phyloP scores from a whole-genome alignment of 1,140 invertebrate species.

The Battus philenor region DNA sequence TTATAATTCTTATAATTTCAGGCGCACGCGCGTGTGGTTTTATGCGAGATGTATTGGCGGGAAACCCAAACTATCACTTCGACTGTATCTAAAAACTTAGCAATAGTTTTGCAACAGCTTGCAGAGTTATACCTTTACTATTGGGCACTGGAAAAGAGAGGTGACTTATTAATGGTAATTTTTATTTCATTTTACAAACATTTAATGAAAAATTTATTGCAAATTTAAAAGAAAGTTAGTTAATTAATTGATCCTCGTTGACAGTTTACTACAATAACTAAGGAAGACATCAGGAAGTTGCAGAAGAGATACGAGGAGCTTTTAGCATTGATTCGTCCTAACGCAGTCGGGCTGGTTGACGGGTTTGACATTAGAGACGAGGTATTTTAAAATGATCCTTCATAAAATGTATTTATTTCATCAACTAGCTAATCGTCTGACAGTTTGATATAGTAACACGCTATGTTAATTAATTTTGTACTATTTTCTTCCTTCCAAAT shows the following conservation, averaged over 20 bases:
- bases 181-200: background rate
- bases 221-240: background rate
- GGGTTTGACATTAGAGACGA: slow-evolving; percentile 90
- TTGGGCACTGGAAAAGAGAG: slow-evolving; percentile 82
- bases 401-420: too few relatives aligned
- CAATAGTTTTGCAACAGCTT: slow-evolving; percentile 80
- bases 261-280: slow-evolving; percentile 80
- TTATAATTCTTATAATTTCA: too few relatives aligned
- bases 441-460: too few relatives aligned
- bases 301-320: slow-evolving; percentile 81
- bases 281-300: slow-evolving; percentile 78
- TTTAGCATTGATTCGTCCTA: slow-evolving; percentile 83
- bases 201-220: background rate
- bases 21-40: slow-evolving; percentile 84
- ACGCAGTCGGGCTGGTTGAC: slow-evolving; percentile 91
- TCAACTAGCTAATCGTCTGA: too few relatives aligned
- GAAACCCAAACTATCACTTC: slow-evolving; percentile 60
- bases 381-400: too few relatives aligned
- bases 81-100: slow-evolving; percentile 75
- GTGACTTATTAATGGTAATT: slow-evolving; percentile 86
- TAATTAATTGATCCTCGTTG: slow-evolving; percentile 26
- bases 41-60: slow-evolving; percentile 80
- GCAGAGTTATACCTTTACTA: slow-evolving; percentile 86
- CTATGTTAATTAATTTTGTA: too few relatives aligned
- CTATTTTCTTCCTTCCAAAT: too few relatives aligned